Evolutionary conservation across 2,888 invertebrate species (phyloP).

Genomic region (Luperina testacea): DNA sequence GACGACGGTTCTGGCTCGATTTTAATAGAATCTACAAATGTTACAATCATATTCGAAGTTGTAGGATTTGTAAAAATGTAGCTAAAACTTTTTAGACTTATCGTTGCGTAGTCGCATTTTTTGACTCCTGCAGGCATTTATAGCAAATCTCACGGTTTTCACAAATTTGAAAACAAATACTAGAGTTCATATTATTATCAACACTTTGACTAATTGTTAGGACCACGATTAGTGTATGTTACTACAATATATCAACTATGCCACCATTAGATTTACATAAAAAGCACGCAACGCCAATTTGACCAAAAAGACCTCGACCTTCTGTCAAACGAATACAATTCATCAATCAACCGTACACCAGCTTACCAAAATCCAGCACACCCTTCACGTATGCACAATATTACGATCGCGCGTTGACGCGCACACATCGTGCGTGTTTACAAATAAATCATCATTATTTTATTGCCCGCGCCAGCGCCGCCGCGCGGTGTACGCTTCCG

Average conservation of each 20-base stretch:
- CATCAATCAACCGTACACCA: conserved; percentile 28
- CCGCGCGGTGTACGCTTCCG: conserved; percentile 71
- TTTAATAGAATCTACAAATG: not conserved
- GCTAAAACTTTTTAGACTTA: not conserved
- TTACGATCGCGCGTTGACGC: conserved; percentile 83
- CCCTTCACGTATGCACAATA: conserved; percentile 73
- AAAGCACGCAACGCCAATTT: not conserved
- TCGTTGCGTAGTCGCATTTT: not conserved
- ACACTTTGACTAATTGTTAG: not conserved
- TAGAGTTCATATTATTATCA: not conserved
- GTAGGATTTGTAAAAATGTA: not conserved
- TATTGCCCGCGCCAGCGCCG: conserved; percentile 78
- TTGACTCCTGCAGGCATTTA: not conserved
- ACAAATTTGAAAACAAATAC: not conserved
- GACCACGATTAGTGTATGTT: not conserved
- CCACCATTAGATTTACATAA: not conserved
- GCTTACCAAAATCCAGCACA: conserved; percentile 38
- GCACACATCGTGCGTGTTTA: conserved; percentile 83
- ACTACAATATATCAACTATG: too few species aligned
- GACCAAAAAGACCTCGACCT: not conserved
- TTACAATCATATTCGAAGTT: not conserved
- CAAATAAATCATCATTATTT: conserved; percentile 89
- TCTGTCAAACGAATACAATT: not conserved
- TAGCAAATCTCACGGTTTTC: not conserved
- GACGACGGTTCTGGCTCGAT: not conserved